A percentile compares a stretch with the other conserved stretches of the same genome.
phyloP scores from a whole-genome alignment of 1,140 invertebrate species.

The Prorops nasuta region DNA sequence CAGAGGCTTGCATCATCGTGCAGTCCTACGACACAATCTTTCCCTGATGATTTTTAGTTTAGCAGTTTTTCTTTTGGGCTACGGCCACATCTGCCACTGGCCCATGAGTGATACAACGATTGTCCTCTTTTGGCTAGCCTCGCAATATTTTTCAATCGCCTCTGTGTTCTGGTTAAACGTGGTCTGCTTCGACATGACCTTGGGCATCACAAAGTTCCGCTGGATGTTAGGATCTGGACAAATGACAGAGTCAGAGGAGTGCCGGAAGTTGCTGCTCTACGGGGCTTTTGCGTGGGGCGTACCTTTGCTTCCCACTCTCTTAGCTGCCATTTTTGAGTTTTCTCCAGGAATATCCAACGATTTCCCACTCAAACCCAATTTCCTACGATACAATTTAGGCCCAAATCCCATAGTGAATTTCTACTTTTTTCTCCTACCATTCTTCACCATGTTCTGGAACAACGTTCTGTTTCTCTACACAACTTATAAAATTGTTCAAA shows the following conservation, averaged over 20 bases:
- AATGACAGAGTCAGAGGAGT: constrained; percentile 18
- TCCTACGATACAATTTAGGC: constrained; percentile 24
- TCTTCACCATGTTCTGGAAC: constrained; percentile 33
- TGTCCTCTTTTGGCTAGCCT: constrained; percentile 31
- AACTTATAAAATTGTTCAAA: constrained; percentile 33
- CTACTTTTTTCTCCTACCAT: constrained; percentile 38
- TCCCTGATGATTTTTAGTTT: constrained; percentile 32
- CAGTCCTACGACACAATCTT: constrained; percentile 39
- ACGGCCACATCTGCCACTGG: constrained; percentile 25
- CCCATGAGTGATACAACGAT: constrained; percentile 17
- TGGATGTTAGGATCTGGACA: constrained; percentile 24
- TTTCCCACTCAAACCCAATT: constrained; percentile 34
- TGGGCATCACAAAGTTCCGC: constrained; percentile 35
- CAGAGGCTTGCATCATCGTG: constrained; percentile 36
- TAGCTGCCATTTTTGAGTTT: constrained; percentile 35
- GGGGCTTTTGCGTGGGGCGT: constrained; percentile 26
- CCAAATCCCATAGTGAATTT: constrained; percentile 31
- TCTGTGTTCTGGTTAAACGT: constrained; percentile 45
- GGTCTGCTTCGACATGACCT: constrained; percentile 43
- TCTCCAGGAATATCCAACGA: constrained; percentile 27
- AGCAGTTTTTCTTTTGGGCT: constrained; percentile 27
- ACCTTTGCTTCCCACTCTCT: constrained; percentile 24
- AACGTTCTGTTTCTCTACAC: constrained; percentile 39
- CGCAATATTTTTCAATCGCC: constrained; percentile 42
- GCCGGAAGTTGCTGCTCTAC: constrained; percentile 29